These are phyloP conservation scores for Bombus polaris DNA, from an alignment of 1,140 invertebrate genomes.

Conservation along the genomic window DNA sequence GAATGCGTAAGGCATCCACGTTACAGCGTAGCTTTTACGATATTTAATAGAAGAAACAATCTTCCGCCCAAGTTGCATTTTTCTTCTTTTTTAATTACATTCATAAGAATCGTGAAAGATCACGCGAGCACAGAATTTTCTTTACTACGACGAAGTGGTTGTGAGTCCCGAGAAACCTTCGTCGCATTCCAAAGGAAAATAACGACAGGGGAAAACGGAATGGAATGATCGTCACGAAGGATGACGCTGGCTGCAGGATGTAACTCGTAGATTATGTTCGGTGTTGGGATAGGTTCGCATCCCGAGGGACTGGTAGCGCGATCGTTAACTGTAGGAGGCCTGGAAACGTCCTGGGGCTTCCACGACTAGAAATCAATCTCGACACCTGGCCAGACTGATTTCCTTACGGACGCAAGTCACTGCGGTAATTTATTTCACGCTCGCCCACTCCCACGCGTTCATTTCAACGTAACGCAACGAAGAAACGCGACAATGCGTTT, in stretches of 20 bases:
- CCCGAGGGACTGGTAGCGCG: conserved; percentile 59
- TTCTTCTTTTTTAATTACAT: too few relatives aligned
- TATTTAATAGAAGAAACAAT: too few relatives aligned
- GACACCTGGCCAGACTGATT: conserved; percentile 59
- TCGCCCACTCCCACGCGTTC: conserved; percentile 9
- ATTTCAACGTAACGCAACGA: not conserved
- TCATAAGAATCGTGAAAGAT: too few relatives aligned
- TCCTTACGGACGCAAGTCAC: conserved; percentile 42
- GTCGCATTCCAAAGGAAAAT: too few relatives aligned
- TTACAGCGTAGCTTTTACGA: fast-evolving
- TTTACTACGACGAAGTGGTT: too few relatives aligned
- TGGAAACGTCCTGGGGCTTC: conserved; percentile 44
- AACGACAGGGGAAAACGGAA: too few relatives aligned
- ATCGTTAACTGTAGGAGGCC: conserved; percentile 70
- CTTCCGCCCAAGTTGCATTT: too few relatives aligned
- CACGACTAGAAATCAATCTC: conserved; percentile 67
- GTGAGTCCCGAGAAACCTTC: too few relatives aligned
- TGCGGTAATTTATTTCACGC: conserved; percentile 26
- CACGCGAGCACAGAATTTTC: fast-evolving
- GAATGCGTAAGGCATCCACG: too few relatives aligned
- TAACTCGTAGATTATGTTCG: conserved; percentile 59
- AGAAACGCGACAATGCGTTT: too few relatives aligned
- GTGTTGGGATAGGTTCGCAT: conserved; percentile 53
- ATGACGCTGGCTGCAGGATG: conserved; percentile 46
- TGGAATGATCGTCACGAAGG: too few relatives aligned